A percentile compares a stretch with the other conserved stretches of the same genome.
Conservation (phyloP, 2,797 vertebrate species). For the Chelonia mydas region DNA sequence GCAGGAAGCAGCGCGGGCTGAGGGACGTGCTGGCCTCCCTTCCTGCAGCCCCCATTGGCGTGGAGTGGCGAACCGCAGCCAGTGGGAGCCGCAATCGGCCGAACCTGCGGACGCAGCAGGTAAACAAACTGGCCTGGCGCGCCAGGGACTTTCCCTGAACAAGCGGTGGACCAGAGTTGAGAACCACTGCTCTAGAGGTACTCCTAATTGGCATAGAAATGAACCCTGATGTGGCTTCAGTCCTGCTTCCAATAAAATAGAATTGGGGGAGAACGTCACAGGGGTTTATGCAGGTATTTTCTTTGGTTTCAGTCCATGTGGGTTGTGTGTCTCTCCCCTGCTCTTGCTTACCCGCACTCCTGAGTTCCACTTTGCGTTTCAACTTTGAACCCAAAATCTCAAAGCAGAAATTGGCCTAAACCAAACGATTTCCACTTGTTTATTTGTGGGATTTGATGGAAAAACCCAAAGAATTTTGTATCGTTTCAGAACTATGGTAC, state of each 20-base stretch:
- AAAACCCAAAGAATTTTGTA: background rate
- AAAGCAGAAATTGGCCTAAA: background rate
- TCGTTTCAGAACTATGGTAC: constrained; percentile 31
- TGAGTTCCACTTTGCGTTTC: constrained; percentile 50
- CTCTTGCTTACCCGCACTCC: background rate
- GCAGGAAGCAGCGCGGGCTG: too few relatives aligned
- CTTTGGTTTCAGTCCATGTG: constrained; percentile 12
- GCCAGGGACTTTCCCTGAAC: too few relatives aligned
- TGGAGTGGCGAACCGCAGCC: too few relatives aligned
- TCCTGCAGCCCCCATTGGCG: too few relatives aligned
- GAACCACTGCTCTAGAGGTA: background rate
- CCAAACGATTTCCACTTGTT: constrained; percentile 28
- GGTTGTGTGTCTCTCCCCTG: background rate
- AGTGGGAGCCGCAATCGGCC: too few relatives aligned
- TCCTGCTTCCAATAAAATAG: constrained; percentile 1
- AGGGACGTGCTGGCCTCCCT: too few relatives aligned
- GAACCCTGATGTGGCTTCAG: background rate
- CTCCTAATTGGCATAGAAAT: background rate
- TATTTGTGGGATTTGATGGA: background rate
- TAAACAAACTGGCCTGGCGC: too few relatives aligned
- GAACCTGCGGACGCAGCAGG: too few relatives aligned
- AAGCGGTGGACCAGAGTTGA: too few relatives aligned
- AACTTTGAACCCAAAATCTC: constrained; percentile 36
- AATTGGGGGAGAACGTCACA: constrained; percentile 1
- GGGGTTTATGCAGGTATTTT: constrained; percentile 37